phyloP scores from a whole-genome alignment of 2,113 vertebrate genomes.

The Helogale parvula region DNA sequence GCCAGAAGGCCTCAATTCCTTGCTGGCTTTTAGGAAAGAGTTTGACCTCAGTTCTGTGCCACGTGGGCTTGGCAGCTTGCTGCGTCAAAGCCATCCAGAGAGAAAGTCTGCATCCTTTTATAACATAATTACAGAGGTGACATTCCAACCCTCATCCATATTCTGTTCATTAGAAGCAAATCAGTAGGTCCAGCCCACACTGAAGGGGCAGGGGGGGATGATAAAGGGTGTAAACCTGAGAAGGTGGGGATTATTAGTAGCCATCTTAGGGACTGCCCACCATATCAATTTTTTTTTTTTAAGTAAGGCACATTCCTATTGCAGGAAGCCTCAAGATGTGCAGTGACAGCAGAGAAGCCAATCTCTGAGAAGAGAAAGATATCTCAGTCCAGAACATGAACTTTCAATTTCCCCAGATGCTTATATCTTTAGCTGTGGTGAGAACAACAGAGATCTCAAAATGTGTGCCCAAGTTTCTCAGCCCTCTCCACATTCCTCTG shows the following conservation, averaged over 20 bases:
- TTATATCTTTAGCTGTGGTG: not conserved
- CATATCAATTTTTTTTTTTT: too few relatives aligned
- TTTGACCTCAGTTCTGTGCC: not conserved
- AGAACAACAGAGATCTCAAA: slow-evolving; percentile 41
- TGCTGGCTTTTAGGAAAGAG: not conserved
- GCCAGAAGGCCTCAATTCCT: not conserved
- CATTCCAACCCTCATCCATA: not conserved
- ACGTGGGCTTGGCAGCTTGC: rapidly evolving
- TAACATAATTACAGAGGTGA: too few relatives aligned
- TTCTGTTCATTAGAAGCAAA: not conserved
- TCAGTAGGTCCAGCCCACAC: not conserved
- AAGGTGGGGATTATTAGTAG: rapidly evolving
- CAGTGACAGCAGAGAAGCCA: not conserved
- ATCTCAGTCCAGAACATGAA: not conserved
- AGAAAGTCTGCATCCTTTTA: not conserved
- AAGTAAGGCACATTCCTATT: not conserved
- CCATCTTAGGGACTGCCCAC: not conserved
- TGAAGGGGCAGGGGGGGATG: not conserved
- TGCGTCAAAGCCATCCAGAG: not conserved
- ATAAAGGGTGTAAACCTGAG: rapidly evolving
- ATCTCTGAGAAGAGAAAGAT: not conserved
- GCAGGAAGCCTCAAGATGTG: not conserved
- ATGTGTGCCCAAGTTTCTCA: slow-evolving; percentile 31
- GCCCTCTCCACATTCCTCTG: slow-evolving; percentile 75
- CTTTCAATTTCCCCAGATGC: not conserved